Base-by-base conservation (phyloP, 64 coral and sea anemone species). In the Actinia equina region DNA sequence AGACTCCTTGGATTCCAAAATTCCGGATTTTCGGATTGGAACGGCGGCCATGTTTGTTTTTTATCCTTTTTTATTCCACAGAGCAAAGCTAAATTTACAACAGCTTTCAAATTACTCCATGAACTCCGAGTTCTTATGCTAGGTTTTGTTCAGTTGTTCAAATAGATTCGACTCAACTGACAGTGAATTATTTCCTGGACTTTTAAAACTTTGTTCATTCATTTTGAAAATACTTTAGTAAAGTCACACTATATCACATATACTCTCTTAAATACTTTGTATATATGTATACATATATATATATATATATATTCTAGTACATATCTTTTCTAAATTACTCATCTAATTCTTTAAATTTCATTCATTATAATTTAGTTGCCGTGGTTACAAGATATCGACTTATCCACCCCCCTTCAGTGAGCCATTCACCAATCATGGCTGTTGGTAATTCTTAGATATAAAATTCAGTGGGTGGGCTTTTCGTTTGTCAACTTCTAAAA, bases 201-300 rank as follows among this genome's bases (percentile, higher is more conserved):
- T 30, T 74, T 74, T 74, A 74, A 74, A 74, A 74, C 69, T 74
- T 74, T 74, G n/a, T 74, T 74, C 69, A 74, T 74, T 71, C 23
- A 74, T 74, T 74, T 74, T 30, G 69, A 74, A 74, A 74, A 74
- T 74, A 74, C 69, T 74, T 74, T 74, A 74, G 7, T 74, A 74
- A 74, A 74, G n/a, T 74, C 69, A 27, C 3, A 27, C 69, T 74
- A 74, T 74, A 74, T 74, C 69, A 74, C 26, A 74, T 49, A 49
- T 74, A 14, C 26, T 74, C 25, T 74, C 26, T 30, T 74, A 74
- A 74, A 74, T 74, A 74, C 69, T 74, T 27, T 41, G 10, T 74
- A 74, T 74, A 74, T 65, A 65, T 65, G n/a, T 60, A 49, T 49
- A 13, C 11, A 57, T 71, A 10, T 71, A 71, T 71, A 74, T 74